Percentiles rank a stretch among this genome's conserved stretches.
Conservation (phyloP, 2,888 invertebrate species). For the Pheosia tremula region DNA sequence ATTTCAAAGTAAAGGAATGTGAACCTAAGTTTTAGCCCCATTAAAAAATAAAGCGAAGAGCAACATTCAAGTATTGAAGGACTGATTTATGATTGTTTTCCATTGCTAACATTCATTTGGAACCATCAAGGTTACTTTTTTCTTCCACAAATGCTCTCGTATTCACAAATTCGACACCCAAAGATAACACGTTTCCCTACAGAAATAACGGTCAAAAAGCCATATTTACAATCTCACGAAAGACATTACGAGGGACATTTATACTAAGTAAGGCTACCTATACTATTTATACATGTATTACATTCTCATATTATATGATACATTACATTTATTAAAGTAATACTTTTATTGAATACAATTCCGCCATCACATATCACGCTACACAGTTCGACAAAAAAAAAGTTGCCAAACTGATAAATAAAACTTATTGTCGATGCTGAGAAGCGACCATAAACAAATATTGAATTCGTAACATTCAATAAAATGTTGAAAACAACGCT, state of each 20-base stretch:
- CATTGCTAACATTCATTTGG: background rate
- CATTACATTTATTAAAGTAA: constrained; percentile 61
- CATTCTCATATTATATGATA: constrained; percentile 48
- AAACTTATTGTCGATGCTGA: constrained; percentile 38
- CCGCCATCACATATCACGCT: constrained; percentile 30
- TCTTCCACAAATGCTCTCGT: constrained; percentile 19
- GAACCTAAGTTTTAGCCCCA: constrained; percentile 35
- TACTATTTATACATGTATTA: constrained; percentile 55
- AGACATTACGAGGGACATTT: constrained; percentile 36
- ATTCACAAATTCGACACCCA: constrained; percentile 15
- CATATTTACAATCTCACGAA: constrained; percentile 49
- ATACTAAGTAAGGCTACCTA: constrained; percentile 40
- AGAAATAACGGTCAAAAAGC: constrained; percentile 27
- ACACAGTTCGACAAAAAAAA: constrained; percentile 16
- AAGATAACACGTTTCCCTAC: constrained; percentile 22
- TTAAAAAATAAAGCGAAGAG: constrained; percentile 15
- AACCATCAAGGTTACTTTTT: constrained; percentile 18
- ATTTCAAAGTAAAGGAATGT: constrained; percentile 42
- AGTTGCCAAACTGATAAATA: constrained; percentile 22
- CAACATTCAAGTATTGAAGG: constrained; percentile 19
- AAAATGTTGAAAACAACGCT: constrained; percentile 20
- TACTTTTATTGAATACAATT: constrained; percentile 76
- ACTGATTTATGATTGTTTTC: background rate
- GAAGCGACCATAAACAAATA: constrained; percentile 14
- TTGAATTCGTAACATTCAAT: constrained; percentile 20